These are phyloP conservation scores for Eudasyphora cyanicolor DNA, from an alignment of 2,888 invertebrate genomes.

Conservation along the genomic window DNA sequence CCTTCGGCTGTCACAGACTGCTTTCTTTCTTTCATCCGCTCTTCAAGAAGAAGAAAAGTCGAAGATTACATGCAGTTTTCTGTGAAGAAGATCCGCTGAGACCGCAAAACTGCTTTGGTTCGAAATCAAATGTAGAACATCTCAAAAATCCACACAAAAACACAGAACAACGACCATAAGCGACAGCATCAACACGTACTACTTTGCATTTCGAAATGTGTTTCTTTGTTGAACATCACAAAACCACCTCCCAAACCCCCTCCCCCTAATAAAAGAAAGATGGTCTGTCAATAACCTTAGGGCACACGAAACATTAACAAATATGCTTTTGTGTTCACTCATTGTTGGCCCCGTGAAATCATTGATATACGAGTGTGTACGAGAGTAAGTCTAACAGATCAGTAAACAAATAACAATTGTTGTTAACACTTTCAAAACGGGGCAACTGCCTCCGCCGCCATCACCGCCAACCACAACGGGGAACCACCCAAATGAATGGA, in stretches of 20 bases:
- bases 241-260: too few species aligned
- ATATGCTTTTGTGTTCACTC: neutral
- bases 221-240: constrained; percentile 31
- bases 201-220: constrained; percentile 44
- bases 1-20: neutral
- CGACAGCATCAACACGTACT: constrained; percentile 44
- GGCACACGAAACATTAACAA: constrained; percentile 52
- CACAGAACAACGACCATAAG: neutral
- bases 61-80: constrained; percentile 19
- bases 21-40: constrained; percentile 3
- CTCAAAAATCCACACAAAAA: too few species aligned
- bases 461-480: too few species aligned
- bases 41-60: too few species aligned
- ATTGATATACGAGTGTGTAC: neutral
- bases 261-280: constrained; percentile 53
- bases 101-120: constrained; percentile 19
- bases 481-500: neutral
- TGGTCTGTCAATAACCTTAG: constrained; percentile 60
- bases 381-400: constrained; percentile 11
- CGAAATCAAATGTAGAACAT: constrained; percentile 51
- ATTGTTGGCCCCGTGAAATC: neutral
- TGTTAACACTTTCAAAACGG: constrained; percentile 57
- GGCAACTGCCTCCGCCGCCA: too few species aligned
- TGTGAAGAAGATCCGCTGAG: constrained; percentile 3
- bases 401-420: constrained; percentile 54